These are phyloP conservation scores for Lottia scabra DNA, from an alignment of 2,888 invertebrate species.

Conservation along the genomic window DNA sequence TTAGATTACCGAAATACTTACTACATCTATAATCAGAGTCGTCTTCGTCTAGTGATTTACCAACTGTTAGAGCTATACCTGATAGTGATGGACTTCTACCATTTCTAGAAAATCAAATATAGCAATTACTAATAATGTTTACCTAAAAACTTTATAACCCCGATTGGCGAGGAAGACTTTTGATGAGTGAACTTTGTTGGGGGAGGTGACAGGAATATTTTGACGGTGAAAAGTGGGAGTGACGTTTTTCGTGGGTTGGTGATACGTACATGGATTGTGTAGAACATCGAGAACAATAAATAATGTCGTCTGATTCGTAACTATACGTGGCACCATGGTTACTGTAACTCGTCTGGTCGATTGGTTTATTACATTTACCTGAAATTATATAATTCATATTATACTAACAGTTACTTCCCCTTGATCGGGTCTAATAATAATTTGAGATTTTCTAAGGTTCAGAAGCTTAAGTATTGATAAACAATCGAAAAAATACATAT, in stretches of 20 bases:
- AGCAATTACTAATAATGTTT: no score
- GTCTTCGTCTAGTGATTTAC: background rate
- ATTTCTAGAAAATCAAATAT: background rate
- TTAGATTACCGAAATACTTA: background rate
- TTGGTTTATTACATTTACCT: conserved; percentile 1
- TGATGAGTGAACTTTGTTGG: no score
- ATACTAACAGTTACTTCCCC: background rate
- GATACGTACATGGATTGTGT: background rate
- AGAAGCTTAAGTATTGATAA: no score
- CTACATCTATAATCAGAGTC: background rate
- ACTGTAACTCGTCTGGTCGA: background rate
- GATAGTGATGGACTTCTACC: background rate
- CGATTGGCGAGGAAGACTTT: no score
- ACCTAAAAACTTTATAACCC: no score
- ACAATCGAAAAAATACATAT: no score
- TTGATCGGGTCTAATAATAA: background rate
- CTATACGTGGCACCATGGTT: background rate
- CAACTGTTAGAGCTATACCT: background rate
- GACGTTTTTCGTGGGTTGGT: no score
- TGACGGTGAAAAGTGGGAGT: no score
- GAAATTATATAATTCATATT: background rate
- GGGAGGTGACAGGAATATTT: no score
- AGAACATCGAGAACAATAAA: background rate
- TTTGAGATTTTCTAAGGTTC: no score
- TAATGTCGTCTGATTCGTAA: background rate